phyloP scores from a whole-genome alignment of 2,888 invertebrate species.

The Drosophila glabriapex region DNA sequence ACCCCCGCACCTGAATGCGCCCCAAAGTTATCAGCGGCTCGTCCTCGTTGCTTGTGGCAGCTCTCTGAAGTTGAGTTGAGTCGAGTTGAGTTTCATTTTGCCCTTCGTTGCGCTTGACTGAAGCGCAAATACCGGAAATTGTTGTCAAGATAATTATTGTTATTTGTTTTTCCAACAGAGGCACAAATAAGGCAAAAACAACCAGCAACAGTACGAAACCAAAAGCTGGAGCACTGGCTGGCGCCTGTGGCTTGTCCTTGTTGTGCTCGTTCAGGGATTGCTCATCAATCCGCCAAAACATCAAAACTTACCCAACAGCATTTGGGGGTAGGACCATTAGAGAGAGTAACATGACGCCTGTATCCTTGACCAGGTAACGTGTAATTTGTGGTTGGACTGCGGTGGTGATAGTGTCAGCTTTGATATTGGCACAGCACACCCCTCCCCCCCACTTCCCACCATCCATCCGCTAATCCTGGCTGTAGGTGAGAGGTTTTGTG shows the following conservation, averaged over 20 bases:
- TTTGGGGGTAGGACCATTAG: background rate
- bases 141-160: constrained; percentile 86
- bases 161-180: constrained; percentile 80
- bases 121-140: constrained; percentile 85
- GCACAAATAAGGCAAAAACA: constrained; percentile 46
- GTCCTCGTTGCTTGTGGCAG: constrained; percentile 39
- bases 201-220: constrained; percentile 17
- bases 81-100: constrained; percentile 73
- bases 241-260: constrained; percentile 38
- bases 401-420: constrained; percentile 53
- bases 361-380: constrained; percentile 49
- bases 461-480: too few relatives aligned
- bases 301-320: constrained; percentile 52
- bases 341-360: constrained; percentile 14
- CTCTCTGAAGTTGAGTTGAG: constrained; percentile 64
- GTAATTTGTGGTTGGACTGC: constrained; percentile 67
- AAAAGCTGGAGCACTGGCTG: constrained; percentile 8
- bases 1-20: constrained; percentile 39
- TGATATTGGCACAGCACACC: background rate
- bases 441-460: accelerated
- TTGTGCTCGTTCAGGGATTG: constrained; percentile 38
- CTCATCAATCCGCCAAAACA: constrained; percentile 75
- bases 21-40: constrained; percentile 33
- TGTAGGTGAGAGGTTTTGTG: constrained; percentile 20
- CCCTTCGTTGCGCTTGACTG: constrained; percentile 81